phyloP scores from a whole-genome alignment of 2,888 invertebrate species.

The Drosophila bunnanda region DNA sequence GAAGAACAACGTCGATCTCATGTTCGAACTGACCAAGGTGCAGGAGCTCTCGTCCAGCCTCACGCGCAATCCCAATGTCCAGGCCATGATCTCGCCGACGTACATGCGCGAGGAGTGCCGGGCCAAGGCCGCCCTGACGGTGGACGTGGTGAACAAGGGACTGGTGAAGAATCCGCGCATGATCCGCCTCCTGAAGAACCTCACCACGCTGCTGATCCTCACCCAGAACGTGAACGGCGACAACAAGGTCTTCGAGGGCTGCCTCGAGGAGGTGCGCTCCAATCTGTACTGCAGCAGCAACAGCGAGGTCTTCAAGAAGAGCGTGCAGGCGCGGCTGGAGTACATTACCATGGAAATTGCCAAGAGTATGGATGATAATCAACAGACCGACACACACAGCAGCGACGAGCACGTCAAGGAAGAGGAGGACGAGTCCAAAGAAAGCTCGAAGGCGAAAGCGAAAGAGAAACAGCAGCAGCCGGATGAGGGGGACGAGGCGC shows the following conservation, averaged over 20 bases:
- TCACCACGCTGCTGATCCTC: slow-evolving; percentile 92
- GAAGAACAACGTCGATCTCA: slow-evolving; percentile 94
- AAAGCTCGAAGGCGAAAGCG: slow-evolving; percentile 12
- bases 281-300: slow-evolving; percentile 89
- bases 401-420: slow-evolving; percentile 5
- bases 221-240: slow-evolving; percentile 85
- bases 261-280: slow-evolving; percentile 93
- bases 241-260: slow-evolving; percentile 96
- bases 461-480: slow-evolving; percentile 2
- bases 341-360: slow-evolving; percentile 82
- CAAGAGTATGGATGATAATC: slow-evolving; percentile 63
- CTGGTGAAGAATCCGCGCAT: slow-evolving; percentile 87
- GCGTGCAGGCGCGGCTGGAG: slow-evolving; percentile 94
- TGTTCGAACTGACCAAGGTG: slow-evolving; percentile 93
- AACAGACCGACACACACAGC: not conserved
- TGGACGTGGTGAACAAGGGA: slow-evolving; percentile 89
- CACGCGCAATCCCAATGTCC: slow-evolving; percentile 93
- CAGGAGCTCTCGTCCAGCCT: slow-evolving; percentile 94
- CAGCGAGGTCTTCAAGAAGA: slow-evolving; percentile 92
- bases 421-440: not conserved
- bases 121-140: slow-evolving; percentile 92
- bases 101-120: slow-evolving; percentile 94
- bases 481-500: not conserved
- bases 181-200: slow-evolving; percentile 92
- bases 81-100: slow-evolving; percentile 94